Conservation (phyloP, 2,888 invertebrate species). For the Amphiduros pacificus region DNA sequence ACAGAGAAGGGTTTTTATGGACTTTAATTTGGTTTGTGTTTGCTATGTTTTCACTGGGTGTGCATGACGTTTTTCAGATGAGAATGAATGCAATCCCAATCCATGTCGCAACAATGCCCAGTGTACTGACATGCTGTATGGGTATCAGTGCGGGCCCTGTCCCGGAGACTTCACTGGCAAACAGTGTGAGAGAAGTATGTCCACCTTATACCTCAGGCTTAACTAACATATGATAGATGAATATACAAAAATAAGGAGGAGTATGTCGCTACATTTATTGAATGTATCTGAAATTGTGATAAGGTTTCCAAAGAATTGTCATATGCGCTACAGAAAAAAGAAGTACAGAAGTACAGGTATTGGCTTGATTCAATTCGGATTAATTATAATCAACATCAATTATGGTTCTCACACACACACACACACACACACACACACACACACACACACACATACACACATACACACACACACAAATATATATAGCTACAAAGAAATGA, state of each 20-base stretch:
- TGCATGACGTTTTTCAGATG: conserved; percentile 7
- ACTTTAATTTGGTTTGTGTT: neutral
- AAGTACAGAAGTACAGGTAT: too few species aligned
- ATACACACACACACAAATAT: neutral
- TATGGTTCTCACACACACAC: neutral
- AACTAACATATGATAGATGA: too few species aligned
- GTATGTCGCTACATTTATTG: too few species aligned
- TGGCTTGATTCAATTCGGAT: too few species aligned
- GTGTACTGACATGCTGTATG: conserved; percentile 23
- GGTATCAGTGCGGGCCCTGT: conserved; percentile 28
- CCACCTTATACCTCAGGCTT: too few species aligned
- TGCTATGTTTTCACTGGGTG: too few species aligned
- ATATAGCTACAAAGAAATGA: neutral
- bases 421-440: neutral
- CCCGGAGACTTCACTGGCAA: conserved; percentile 25
- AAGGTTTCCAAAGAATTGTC: too few species aligned
- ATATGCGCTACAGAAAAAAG: too few species aligned
- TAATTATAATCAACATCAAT: too few species aligned
- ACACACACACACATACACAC: neutral
- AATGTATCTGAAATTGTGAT: too few species aligned
- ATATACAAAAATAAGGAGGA: neutral
- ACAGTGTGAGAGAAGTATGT: conserved; percentile 28
- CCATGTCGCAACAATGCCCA: conserved; percentile 28
- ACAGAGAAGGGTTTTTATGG: too few species aligned
- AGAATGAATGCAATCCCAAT: conserved; percentile 10